Conservation (phyloP, 1,140 invertebrate genomes). For the Portunus trituberculatus region DNA sequence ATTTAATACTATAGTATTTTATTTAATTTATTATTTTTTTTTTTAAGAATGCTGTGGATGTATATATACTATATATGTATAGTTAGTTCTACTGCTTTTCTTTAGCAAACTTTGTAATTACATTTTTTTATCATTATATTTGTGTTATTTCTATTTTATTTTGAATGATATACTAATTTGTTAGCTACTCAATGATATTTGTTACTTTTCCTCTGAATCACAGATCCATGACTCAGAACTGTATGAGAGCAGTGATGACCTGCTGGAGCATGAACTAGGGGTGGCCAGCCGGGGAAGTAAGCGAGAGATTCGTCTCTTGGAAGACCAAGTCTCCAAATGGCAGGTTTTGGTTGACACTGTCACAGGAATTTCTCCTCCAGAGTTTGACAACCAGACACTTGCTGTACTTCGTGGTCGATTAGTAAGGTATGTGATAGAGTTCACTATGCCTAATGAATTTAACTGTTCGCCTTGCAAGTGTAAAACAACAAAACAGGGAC, state of each 20-base stretch:
- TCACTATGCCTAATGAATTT: background rate
- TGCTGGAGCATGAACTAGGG: constrained; percentile 80
- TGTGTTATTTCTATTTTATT: background rate
- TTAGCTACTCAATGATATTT: constrained; percentile 36
- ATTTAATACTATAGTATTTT: too few relatives aligned
- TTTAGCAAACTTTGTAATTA: too few relatives aligned
- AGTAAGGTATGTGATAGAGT: constrained; percentile 88
- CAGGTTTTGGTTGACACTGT: constrained; percentile 96
- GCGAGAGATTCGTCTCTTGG: constrained; percentile 92
- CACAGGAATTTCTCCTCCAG: constrained; percentile 88
- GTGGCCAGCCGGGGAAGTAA: constrained; percentile 83
- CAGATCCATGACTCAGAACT: constrained; percentile 76
- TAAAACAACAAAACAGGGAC: too few relatives aligned
- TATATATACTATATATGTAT: too few relatives aligned
- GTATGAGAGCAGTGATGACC: constrained; percentile 81
- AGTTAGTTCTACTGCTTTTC: too few relatives aligned
- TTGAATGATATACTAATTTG: background rate
- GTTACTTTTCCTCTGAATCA: constrained; percentile 28
- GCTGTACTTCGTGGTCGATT: constrained; percentile 95
- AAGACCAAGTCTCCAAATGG: constrained; percentile 90
- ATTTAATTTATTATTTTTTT: too few relatives aligned
- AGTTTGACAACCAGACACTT: constrained; percentile 95
- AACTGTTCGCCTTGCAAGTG: too few relatives aligned
- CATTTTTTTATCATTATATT: too few relatives aligned
- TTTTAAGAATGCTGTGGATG: too few relatives aligned